These are phyloP conservation scores for Aphidius colemani DNA, from an alignment of 2,888 invertebrate genomes.

Conservation along the genomic window DNA sequence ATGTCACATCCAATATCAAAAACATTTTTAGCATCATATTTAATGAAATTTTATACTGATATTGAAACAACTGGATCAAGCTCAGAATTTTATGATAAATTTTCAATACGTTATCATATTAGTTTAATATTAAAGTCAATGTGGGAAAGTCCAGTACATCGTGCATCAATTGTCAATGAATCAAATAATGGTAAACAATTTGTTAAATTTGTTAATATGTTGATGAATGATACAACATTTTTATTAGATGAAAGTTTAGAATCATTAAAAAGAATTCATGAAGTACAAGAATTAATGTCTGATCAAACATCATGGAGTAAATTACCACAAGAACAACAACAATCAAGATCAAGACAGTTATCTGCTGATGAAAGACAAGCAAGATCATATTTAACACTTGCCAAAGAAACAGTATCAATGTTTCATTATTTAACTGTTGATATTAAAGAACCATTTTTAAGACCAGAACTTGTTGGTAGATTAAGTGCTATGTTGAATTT, in stretches of 20 bases:
- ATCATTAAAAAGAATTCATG: slow-evolving; percentile 84
- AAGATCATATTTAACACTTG: slow-evolving; percentile 87
- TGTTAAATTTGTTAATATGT: slow-evolving; percentile 95
- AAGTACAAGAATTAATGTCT: slow-evolving; percentile 84
- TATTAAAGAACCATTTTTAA: slow-evolving; percentile 92
- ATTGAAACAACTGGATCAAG: slow-evolving; percentile 97
- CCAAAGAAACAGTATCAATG: slow-evolving; percentile 97
- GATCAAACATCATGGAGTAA: slow-evolving; percentile 72
- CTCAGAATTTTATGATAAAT: slow-evolving; percentile 99
- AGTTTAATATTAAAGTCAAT: slow-evolving; percentile 94
- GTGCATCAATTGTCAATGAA: slow-evolving; percentile 85
- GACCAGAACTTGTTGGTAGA: slow-evolving; percentile 89
- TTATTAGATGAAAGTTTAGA: slow-evolving; percentile 94
- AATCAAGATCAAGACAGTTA: slow-evolving; percentile 77
- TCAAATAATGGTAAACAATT: slow-evolving; percentile 91
- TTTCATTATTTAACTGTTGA: slow-evolving; percentile 94
- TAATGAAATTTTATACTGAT: slow-evolving; percentile 99
- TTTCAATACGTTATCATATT: slow-evolving; percentile 97
- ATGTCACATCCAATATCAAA: slow-evolving; percentile 88
- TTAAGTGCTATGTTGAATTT: slow-evolving; percentile 98
- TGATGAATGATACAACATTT: slow-evolving; percentile 98
- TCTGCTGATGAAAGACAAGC: slow-evolving; percentile 86
- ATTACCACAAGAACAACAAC: slow-evolving; percentile 72
- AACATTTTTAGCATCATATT: slow-evolving; percentile 79
- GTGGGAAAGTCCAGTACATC: slow-evolving; percentile 91